A percentile compares a stretch with the other conserved stretches of the same genome.
Evolutionary conservation across 2,113 vertebrate genomes (phyloP).

Genomic region (Synodontis membranacea): DNA sequence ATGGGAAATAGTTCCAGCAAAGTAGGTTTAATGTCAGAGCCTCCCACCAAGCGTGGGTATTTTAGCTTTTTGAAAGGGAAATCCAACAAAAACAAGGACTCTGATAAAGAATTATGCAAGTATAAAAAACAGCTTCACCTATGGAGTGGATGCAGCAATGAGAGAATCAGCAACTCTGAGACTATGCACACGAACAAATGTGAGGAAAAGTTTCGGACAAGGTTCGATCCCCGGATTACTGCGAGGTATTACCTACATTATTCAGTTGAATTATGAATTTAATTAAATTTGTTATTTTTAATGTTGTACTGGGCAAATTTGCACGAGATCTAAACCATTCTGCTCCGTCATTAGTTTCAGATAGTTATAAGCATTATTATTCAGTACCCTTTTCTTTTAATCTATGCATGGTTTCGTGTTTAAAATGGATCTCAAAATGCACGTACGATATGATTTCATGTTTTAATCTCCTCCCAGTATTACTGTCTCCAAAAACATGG

Average conservation of each 20-base stretch:
- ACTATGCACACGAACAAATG: neutral
- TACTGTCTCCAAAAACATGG: slow-evolving; percentile 22
- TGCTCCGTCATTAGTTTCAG: neutral
- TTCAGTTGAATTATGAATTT: neutral
- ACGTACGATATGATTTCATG: neutral
- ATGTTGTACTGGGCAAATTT: neutral
- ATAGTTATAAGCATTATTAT: neutral
- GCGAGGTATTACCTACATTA: slow-evolving; percentile 52
- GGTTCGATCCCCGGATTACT: slow-evolving; percentile 65
- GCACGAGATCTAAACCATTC: neutral
- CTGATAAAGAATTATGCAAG: slow-evolving; percentile 4
- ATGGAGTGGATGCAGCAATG: slow-evolving; percentile 17
- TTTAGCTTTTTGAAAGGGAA: slow-evolving; percentile 32
- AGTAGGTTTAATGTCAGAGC: slow-evolving; percentile 34
- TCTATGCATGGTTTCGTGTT: neutral
- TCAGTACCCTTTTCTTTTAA: slow-evolving; percentile 9
- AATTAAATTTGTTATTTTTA: neutral
- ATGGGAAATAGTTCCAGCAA: slow-evolving; percentile 48
- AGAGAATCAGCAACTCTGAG: neutral
- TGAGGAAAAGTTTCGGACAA: slow-evolving; percentile 59
- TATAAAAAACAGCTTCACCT: slow-evolving; percentile 11
- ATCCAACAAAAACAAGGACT: slow-evolving; percentile 30
- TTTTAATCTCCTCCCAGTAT: neutral
- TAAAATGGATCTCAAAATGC: neutral
- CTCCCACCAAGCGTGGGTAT: slow-evolving; percentile 15